Base-by-base conservation (phyloP, 2,113 vertebrate genomes). In the Pseudopodoces humilis region DNA sequence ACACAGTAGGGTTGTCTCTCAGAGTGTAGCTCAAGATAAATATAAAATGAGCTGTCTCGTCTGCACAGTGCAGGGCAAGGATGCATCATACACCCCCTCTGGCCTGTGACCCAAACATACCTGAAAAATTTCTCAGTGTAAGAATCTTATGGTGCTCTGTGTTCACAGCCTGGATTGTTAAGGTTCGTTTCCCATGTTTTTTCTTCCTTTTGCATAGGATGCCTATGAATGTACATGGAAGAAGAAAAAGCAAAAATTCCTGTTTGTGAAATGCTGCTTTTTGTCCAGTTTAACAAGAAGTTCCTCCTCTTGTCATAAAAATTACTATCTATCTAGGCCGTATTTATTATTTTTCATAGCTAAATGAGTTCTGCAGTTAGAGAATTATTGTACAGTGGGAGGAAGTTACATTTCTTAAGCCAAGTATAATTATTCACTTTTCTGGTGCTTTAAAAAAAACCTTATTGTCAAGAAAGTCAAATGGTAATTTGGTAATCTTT, bases 1-100 rank as follows among this genome's bases (percentile, higher is more conserved):
- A 28, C 81, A 18, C 74, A 83, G 83, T 9, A 20, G 86, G 80
- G 35, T 49, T 83, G 86, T 88, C 80, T 94, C 80, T 68, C 70
- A 37, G 56, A 80, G 35, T 41, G 53, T 16, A 80, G 55, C 70
- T 83, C 63, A 72, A 80, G 68, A 80, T 83, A 88, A 93, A 79
- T 71, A 71, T 52, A 49, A 87, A 94, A 85, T 1, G 2, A 9
- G 3, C 69, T 56, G 56, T 82, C 92, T 96, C 0, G 25, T 53
- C 92, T 82, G 81, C 31, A 14, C 55, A 31, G 37, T 21, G n/a
- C 55, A 75, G 90, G 56, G 6, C 70, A 44, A 79, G 87, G 81
- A 85, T 49, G 46, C 37, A 15, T 12, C 0, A 0, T 62, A 11
- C 41, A 27, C 25, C 28, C 19, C 43, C 18, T 56, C 65, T 88